These are phyloP conservation scores for Tribolium freemani DNA, from an alignment of 2,888 invertebrate species.

Conservation along the genomic window DNA sequence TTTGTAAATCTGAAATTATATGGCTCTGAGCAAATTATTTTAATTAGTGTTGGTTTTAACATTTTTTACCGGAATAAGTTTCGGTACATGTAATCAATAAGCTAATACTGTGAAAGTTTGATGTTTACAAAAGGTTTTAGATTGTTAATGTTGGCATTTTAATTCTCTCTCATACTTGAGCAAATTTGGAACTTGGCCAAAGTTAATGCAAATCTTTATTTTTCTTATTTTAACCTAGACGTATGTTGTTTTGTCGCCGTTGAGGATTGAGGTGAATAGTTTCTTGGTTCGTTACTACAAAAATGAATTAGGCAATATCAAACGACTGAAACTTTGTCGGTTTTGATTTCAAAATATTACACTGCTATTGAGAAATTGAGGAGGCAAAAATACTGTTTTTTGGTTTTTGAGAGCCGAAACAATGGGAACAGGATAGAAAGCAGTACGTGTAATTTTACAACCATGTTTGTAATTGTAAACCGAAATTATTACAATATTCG, in stretches of 20 bases:
- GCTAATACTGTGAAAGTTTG: background rate
- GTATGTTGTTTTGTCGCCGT: background rate
- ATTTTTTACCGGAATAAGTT: no score
- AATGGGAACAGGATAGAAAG: background rate
- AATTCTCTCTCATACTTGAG: background rate
- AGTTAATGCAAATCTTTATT: background rate
- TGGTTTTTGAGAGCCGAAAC: background rate
- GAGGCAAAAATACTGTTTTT: background rate
- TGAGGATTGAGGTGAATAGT: background rate
- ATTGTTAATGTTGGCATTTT: background rate
- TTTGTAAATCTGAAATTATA: background rate
- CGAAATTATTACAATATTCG: constrained; percentile 17
- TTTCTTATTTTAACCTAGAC: background rate
- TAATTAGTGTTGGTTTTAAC: no score
- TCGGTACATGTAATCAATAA: background rate
- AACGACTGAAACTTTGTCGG: background rate
- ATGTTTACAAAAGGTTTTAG: background rate
- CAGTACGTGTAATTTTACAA: background rate
- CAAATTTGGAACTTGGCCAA: background rate
- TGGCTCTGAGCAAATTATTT: background rate
- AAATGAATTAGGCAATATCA: background rate
- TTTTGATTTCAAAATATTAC: background rate
- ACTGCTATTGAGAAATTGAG: background rate
- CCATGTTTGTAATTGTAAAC: constrained; percentile 25
- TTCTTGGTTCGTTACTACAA: background rate